These are phyloP conservation scores for Hydrochoerus hydrochaeris DNA, from an alignment of 2,113 vertebrate genomes.

Conservation along the genomic window DNA sequence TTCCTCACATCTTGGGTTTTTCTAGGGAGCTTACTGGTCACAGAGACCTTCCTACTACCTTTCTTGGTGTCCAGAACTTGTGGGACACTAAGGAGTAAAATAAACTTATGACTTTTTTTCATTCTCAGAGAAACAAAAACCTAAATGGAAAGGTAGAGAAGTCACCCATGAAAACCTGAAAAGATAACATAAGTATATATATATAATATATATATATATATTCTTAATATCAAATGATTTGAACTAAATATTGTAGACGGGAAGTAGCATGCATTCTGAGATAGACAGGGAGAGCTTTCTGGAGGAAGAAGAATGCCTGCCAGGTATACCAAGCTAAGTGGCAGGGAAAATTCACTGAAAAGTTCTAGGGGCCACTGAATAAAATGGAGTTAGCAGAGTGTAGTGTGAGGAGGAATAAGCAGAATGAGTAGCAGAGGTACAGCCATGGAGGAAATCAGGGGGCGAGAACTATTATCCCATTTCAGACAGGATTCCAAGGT, in stretches of 20 bases:
- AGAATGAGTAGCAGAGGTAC: background rate
- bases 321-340: background rate
- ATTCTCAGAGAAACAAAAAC: slow-evolving; percentile 40
- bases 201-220: too few species aligned
- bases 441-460: too few species aligned
- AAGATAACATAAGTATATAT: background rate
- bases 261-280: background rate
- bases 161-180: background rate
- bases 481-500: background rate
- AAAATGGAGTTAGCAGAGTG: background rate
- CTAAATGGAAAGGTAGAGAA: background rate
- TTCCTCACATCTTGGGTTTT: background rate
- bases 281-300: background rate
- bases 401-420: background rate
- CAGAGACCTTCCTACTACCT: background rate
- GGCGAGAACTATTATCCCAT: background rate
- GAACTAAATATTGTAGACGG: background rate
- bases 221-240: background rate
- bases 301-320: background rate
- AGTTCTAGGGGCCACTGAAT: background rate
- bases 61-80: slow-evolving; percentile 6
- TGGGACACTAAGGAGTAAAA: background rate
- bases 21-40: background rate
- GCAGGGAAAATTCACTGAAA: background rate
- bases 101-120: background rate